A percentile compares a stretch with the other conserved stretches of the same genome.
Evolutionary conservation across 2,113 vertebrate species (phyloP).

Genomic region (Cnemophilus loriae): DNA sequence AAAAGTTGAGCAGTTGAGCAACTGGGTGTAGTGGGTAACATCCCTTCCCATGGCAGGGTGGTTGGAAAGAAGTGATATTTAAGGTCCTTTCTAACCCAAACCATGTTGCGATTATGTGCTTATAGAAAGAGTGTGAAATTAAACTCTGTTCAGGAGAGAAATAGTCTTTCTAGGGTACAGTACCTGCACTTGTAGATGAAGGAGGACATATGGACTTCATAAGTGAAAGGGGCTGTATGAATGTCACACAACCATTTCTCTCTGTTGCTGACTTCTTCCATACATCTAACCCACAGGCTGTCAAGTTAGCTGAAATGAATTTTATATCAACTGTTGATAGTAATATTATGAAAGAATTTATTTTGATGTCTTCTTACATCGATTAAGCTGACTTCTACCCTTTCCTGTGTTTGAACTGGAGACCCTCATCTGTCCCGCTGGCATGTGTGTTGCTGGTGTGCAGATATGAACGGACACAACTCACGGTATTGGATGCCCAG

Average conservation of each 20-base stretch:
- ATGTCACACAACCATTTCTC: neutral
- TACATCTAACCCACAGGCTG: neutral
- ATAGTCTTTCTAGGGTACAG: neutral
- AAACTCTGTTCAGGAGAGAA: neutral
- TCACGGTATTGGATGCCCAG: neutral
- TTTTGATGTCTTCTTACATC: neutral
- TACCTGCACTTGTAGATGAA: neutral
- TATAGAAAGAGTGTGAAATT: neutral
- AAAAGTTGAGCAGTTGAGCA: neutral
- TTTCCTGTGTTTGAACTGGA: neutral
- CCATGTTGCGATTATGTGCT: neutral
- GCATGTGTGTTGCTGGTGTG: neutral
- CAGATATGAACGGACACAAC: rapidly evolving
- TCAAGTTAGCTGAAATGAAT: neutral
- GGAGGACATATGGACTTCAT: neutral
- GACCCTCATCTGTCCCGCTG: neutral
- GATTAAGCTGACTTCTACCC: neutral
- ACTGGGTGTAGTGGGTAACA: too few relatives aligned
- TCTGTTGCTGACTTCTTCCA: neutral
- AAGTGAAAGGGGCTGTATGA: neutral
- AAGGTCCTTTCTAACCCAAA: neutral
- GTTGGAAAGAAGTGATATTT: rapidly evolving
- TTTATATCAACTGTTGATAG: neutral
- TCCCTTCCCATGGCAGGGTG: too few relatives aligned
- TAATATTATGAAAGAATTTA: neutral